A percentile compares a stretch with the other conserved stretches of the same genome.
Evolutionary conservation across 2,113 vertebrate species (phyloP).

Genomic region (Accipiter cooperii): DNA sequence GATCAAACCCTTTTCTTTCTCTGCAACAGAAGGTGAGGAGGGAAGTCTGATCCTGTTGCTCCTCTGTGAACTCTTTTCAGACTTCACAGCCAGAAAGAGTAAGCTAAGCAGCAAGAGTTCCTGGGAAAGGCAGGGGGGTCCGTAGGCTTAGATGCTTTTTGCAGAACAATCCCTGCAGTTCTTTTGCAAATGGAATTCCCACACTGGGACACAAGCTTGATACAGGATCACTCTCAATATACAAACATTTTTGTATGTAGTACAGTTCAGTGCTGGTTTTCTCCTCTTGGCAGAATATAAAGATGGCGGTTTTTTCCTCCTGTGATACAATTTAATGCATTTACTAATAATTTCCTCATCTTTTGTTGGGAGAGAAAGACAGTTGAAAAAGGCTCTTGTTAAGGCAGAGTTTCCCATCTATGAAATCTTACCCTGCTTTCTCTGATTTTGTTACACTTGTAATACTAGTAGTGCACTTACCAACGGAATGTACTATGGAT

Average conservation of each 20-base stretch:
- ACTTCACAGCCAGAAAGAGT: neutral
- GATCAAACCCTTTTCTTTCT: neutral
- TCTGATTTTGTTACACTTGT: conserved; percentile 19
- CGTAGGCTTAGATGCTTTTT: neutral
- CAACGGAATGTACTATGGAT: neutral
- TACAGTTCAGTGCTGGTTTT: neutral
- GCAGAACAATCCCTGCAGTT: neutral
- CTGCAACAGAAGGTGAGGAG: neutral
- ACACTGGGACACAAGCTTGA: neutral
- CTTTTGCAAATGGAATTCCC: neutral
- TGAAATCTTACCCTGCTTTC: conserved; percentile 40
- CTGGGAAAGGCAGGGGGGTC: neutral
- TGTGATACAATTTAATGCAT: neutral
- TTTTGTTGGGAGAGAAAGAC: conserved; percentile 20
- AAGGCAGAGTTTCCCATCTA: neutral
- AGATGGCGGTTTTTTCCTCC: neutral
- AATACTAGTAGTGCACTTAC: neutral
- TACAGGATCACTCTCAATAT: neutral
- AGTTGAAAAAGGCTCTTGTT: conserved; percentile 36
- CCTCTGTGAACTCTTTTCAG: neutral
- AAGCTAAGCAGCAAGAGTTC: neutral
- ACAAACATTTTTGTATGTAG: neutral
- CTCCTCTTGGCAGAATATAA: neutral
- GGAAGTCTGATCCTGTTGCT: conserved; percentile 10
- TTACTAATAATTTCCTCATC: conserved; percentile 30